Percentiles rank a stretch among this genome's conserved stretches.
Conservation (phyloP, 2,797 vertebrate genomes). For the Harpagifer antarcticus region DNA sequence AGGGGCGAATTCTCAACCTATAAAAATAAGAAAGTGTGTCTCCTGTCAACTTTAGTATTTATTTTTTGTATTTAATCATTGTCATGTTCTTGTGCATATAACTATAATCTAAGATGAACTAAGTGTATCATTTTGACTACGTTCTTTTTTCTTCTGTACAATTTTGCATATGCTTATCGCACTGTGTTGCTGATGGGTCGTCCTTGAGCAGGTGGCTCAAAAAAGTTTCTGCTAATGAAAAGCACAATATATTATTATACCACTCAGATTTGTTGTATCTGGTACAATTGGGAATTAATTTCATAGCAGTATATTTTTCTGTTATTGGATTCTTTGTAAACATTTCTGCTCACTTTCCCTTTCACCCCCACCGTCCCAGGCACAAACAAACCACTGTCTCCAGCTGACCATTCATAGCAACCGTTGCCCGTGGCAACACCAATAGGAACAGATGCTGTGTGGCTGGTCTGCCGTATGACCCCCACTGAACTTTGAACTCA, state of each 20-base stretch:
- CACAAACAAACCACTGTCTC: conserved; percentile 66
- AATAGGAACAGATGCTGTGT: conserved; percentile 81
- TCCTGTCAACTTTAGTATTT: background rate
- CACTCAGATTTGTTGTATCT: background rate
- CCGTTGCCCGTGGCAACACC: conserved; percentile 77
- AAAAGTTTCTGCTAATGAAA: background rate
- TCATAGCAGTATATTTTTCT: background rate
- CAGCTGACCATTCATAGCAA: conserved; percentile 72
- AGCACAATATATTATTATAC: no score
- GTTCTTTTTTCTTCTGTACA: background rate
- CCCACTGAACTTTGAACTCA: conserved; percentile 73
- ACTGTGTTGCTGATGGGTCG: background rate
- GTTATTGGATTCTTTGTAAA: conserved; percentile 18
- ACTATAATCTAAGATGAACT: no score
- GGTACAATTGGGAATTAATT: background rate
- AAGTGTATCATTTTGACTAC: no score
- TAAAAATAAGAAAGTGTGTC: background rate
- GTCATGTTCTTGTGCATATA: background rate
- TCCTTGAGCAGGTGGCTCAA: background rate
- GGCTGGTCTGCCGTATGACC: conserved; percentile 71
- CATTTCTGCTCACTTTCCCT: conserved; percentile 25
- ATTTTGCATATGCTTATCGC: background rate
- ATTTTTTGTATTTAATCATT: background rate
- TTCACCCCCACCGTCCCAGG: conserved; percentile 14
- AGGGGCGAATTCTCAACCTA: background rate